A percentile compares a stretch with the other conserved stretches of the same genome.
Conservation (phyloP, 35 echinoderm and acorn worm genomes). For the Anneissia japonica region DNA sequence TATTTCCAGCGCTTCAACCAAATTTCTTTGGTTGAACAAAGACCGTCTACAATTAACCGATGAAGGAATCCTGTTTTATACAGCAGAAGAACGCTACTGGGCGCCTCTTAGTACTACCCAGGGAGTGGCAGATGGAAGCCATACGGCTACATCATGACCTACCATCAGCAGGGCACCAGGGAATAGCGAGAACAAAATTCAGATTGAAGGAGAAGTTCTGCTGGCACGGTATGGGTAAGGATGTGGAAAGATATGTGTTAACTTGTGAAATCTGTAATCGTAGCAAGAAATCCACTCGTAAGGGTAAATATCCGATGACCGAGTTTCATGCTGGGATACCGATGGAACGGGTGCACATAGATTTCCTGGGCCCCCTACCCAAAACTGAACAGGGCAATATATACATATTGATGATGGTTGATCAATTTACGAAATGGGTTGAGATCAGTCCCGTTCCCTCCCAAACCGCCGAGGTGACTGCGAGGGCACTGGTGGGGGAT, state of each 20-base stretch:
- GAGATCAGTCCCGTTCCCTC: conserved; percentile 18
- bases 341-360: not conserved
- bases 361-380: conserved; percentile 20
- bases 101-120: not conserved
- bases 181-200: not conserved
- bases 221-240: not conserved
- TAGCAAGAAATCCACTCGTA: not conserved
- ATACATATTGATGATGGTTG: conserved; percentile 18
- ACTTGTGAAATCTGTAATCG: not conserved
- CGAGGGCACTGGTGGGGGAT: conserved; percentile 5
- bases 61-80: not conserved
- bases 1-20: too few species aligned
- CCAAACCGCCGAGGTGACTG: conserved; percentile 33
- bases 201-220: not conserved
- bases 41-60: not conserved
- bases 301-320: not conserved
- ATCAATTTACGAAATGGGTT: conserved; percentile 43
- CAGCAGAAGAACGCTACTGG: not conserved
- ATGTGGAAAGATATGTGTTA: not conserved
- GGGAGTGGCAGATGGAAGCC: not conserved
- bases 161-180: not conserved
- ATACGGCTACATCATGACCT: not conserved
- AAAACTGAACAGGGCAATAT: not conserved
- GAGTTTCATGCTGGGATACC: not conserved
- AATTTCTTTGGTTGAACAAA: too few species aligned